Percentiles rank a stretch among this genome's conserved stretches.
These are phyloP conservation scores for Danio kyathit DNA, from an alignment of 2,797 vertebrate species.

Conservation along the genomic window DNA sequence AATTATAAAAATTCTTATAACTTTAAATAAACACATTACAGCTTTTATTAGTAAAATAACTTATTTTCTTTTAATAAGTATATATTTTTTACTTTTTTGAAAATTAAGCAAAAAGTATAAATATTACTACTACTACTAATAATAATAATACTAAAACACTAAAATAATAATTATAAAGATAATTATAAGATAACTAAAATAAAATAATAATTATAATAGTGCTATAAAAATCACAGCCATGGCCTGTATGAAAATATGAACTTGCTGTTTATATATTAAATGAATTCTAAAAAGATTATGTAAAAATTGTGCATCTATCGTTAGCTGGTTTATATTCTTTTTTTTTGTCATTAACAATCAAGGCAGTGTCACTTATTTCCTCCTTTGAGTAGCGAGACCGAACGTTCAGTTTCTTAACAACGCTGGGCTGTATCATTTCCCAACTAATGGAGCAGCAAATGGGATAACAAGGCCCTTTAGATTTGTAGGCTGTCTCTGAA, in stretches of 20 bases:
- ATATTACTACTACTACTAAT: too few species aligned
- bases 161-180: too few species aligned
- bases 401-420: slow-evolving; percentile 61
- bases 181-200: too few species aligned
- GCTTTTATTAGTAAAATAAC: too few species aligned
- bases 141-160: too few species aligned
- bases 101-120: too few species aligned
- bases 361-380: slow-evolving; percentile 35
- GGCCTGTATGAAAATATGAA: neutral
- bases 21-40: too few species aligned
- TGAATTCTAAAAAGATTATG: too few species aligned
- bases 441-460: slow-evolving; percentile 85
- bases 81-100: too few species aligned
- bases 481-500: slow-evolving; percentile 82
- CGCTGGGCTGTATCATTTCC: slow-evolving; percentile 64
- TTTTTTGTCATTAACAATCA: slow-evolving; percentile 2
- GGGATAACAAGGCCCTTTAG: slow-evolving; percentile 84
- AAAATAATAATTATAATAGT: neutral
- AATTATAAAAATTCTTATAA: too few species aligned
- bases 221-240: neutral
- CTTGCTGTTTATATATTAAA: too few species aligned
- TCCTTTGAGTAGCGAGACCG: slow-evolving; percentile 32
- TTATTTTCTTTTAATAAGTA: too few species aligned
- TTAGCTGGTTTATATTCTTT: neutral
- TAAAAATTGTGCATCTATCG: neutral